These are phyloP conservation scores for Ptychobarbus kaznakovi DNA, from an alignment of 2,797 vertebrate species.

Conservation along the genomic window DNA sequence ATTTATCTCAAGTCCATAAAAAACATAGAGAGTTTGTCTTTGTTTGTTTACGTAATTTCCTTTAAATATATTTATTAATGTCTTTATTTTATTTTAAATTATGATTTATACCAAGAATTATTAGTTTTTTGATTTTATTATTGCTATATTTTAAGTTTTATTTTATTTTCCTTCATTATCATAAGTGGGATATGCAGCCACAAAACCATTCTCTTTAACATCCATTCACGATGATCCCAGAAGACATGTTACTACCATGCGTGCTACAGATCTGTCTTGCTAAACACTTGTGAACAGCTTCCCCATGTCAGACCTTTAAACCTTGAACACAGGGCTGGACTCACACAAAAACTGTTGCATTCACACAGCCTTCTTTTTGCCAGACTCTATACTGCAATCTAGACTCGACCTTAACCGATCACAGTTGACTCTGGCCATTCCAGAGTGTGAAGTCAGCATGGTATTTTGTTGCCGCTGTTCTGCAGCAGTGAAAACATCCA, in stretches of 20 bases:
- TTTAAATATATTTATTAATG: not conserved
- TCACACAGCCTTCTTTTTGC: not conserved
- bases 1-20: no score
- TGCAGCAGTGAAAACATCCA: slow-evolving; percentile 23
- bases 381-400: slow-evolving; percentile 17
- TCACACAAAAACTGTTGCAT: not conserved
- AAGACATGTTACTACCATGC: not conserved
- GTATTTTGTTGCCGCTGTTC: slow-evolving; percentile 8
- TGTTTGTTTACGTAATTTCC: not conserved
- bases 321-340: not conserved
- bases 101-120: no score
- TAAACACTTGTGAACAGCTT: not conserved
- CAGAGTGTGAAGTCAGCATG: slow-evolving; percentile 28
- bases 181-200: not conserved
- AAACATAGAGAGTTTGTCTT: no score
- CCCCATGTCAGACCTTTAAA: not conserved
- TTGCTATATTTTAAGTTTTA: no score
- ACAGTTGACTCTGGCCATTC: slow-evolving; percentile 23
- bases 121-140: not conserved
- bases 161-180: not conserved
- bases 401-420: slow-evolving; percentile 38
- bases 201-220: not conserved
- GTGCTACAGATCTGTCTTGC: not conserved
- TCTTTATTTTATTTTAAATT: no score
- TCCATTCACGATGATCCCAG: not conserved